Conservation (phyloP, 2,113 vertebrate genomes). For the Chaenogobius annularis region DNA sequence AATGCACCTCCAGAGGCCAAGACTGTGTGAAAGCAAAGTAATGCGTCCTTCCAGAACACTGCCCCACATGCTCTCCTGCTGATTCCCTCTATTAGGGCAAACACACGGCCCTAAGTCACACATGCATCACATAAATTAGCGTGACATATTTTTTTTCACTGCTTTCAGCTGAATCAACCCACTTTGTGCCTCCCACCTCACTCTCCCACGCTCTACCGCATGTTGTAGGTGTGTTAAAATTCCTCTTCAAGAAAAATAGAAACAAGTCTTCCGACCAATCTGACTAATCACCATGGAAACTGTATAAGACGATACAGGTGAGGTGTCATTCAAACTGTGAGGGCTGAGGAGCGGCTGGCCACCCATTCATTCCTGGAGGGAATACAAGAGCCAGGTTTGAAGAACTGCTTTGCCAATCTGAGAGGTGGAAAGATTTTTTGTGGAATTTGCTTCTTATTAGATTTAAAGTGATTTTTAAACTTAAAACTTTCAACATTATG, state of each 20-base stretch:
- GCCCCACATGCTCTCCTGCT: slow-evolving; percentile 10
- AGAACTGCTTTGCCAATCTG: neutral
- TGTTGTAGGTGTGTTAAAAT: slow-evolving; percentile 46
- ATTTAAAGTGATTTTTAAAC: too few species aligned
- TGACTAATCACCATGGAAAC: slow-evolving; percentile 71
- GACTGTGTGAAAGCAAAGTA: slow-evolving; percentile 11
- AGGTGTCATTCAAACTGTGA: slow-evolving; percentile 27
- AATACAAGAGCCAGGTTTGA: neutral
- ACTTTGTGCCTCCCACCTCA: neutral
- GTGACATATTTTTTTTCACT: slow-evolving; percentile 67
- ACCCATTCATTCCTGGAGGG: neutral
- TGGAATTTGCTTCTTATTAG: neutral
- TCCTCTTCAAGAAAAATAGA: slow-evolving; percentile 44
- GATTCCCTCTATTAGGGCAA: slow-evolving; percentile 26
- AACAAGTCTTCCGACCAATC: slow-evolving; percentile 22
- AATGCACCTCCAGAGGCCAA: neutral
- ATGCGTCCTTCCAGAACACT: slow-evolving; percentile 16
- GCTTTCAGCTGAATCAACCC: slow-evolving; percentile 33
- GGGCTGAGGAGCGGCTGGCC: slow-evolving; percentile 14
- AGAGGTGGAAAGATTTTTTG: neutral
- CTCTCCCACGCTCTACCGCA: slow-evolving; percentile 11
- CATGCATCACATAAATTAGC: slow-evolving; percentile 39
- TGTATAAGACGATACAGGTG: slow-evolving; percentile 44
- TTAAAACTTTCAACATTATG: neutral
- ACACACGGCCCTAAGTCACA: slow-evolving; percentile 30